Percentiles rank a stretch among this genome's conserved stretches.
Conservation (phyloP, 2,113 vertebrate species). For the Todiramphus chloris region DNA sequence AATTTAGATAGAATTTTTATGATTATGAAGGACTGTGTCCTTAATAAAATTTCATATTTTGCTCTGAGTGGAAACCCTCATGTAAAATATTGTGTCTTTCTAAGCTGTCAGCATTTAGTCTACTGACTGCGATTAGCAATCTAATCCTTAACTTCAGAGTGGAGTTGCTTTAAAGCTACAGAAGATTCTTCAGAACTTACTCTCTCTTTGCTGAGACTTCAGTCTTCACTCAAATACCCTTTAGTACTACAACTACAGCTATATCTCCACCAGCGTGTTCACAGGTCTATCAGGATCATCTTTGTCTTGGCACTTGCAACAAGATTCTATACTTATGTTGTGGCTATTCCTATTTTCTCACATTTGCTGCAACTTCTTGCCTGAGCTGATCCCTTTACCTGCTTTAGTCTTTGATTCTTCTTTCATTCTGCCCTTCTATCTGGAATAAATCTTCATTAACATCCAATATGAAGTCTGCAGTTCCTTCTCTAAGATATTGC, state of each 20-base stretch:
- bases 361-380: neutral
- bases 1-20: neutral
- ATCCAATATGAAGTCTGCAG: neutral
- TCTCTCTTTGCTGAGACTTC: neutral
- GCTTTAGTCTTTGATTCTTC: neutral
- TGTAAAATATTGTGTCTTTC: neutral
- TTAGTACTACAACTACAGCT: neutral
- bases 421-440: neutral
- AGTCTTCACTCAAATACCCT: neutral
- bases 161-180: neutral
- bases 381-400: neutral
- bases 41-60: neutral
- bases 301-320: neutral
- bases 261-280: neutral
- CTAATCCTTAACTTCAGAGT: neutral
- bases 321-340: neutral
- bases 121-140: neutral
- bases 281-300: neutral
- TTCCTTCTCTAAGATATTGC: neutral
- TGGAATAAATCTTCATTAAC: neutral
- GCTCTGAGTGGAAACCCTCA: neutral
- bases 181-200: neutral
- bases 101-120: neutral
- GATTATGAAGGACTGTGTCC: neutral
- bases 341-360: neutral